These are phyloP conservation scores for Catagonus wagneri DNA, from an alignment of 2,113 vertebrate species.

Conservation along the genomic window DNA sequence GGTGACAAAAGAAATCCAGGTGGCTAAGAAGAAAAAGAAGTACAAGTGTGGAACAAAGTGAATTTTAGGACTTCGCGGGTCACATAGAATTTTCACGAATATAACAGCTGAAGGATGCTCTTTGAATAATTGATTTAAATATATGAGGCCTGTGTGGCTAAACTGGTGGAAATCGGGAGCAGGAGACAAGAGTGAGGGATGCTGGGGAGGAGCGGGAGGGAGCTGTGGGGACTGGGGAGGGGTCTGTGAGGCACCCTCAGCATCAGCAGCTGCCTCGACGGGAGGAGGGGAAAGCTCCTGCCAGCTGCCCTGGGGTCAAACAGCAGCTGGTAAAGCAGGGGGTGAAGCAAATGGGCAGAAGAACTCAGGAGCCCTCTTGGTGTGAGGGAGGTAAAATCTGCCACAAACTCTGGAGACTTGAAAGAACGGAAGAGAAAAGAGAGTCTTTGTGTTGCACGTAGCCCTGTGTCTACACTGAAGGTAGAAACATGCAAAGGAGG, in stretches of 20 bases:
- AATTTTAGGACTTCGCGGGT: constrained; percentile 2
- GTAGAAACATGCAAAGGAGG: neutral
- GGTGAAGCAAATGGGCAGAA: neutral
- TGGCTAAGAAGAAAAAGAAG: neutral
- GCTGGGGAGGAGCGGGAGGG: neutral
- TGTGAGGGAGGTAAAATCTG: constrained; percentile 1
- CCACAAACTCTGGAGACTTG: neutral
- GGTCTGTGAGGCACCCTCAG: neutral
- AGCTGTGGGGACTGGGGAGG: fast-evolving
- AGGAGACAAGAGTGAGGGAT: neutral
- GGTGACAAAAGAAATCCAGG: neutral
- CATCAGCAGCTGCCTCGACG: neutral
- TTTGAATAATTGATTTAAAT: neutral
- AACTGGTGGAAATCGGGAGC: neutral
- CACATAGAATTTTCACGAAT: neutral
- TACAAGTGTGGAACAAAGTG: neutral
- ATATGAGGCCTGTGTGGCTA: neutral
- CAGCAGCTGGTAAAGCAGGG: neutral
- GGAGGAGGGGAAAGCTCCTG: neutral
- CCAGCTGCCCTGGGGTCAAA: neutral
- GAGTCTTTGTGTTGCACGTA: neutral
- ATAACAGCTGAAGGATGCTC: neutral
- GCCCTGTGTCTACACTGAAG: constrained; percentile 38
- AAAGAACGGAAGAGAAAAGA: neutral
- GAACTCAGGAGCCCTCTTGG: neutral